These are phyloP conservation scores for Anomalospiza imberbis DNA, from an alignment of 2,797 vertebrate species.

Conservation along the genomic window DNA sequence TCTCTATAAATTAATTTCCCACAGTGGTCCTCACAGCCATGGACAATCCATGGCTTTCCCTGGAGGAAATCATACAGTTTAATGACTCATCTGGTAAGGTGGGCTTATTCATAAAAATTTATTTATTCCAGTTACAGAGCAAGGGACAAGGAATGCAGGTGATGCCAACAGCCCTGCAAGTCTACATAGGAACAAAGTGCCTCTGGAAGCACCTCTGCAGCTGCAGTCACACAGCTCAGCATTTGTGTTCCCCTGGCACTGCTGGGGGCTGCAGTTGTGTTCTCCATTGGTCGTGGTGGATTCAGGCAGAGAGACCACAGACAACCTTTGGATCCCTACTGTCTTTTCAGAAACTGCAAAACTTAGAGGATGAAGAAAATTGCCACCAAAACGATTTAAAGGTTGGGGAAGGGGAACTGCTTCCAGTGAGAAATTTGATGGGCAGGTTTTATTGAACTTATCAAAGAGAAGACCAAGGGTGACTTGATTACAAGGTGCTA, in stretches of 20 bases:
- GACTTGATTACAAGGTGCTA: constrained; percentile 51
- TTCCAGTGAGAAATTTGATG: neutral
- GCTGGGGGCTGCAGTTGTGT: neutral
- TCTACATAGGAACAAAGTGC: neutral
- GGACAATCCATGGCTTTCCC: neutral
- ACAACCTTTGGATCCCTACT: neutral
- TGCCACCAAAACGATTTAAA: neutral
- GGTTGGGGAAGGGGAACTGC: neutral
- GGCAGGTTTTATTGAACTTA: constrained; percentile 38
- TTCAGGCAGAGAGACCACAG: neutral
- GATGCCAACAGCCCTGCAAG: neutral
- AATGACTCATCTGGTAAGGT: neutral
- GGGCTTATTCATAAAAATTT: neutral
- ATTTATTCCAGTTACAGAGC: neutral
- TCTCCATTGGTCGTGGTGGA: neutral
- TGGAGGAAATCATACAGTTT: neutral
- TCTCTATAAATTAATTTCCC: neutral
- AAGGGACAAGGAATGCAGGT: neutral
- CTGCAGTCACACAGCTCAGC: neutral
- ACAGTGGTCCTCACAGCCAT: neutral
- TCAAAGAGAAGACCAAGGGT: constrained; percentile 38
- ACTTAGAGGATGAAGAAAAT: neutral
- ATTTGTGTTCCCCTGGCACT: neutral
- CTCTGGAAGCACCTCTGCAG: neutral
- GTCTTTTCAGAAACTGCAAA: neutral